phyloP scores from a whole-genome alignment of 2,888 invertebrate genomes.

The Megastigmus dorsalis region DNA sequence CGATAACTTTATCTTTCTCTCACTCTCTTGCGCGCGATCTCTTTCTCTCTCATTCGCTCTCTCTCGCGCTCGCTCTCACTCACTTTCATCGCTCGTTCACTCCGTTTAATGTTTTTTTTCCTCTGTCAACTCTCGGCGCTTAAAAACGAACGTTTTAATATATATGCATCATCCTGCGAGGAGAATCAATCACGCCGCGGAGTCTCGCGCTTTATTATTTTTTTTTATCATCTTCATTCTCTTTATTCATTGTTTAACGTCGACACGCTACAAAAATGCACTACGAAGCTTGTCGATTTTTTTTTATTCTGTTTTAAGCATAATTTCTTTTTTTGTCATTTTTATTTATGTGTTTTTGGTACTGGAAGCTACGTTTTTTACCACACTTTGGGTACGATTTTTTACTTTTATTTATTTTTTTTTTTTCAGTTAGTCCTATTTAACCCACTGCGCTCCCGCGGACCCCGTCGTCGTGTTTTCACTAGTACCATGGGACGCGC shows the following conservation, averaged over 20 bases:
- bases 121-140: not conserved
- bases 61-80: not conserved
- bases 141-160: conserved; percentile 28
- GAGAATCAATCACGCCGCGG: not conserved
- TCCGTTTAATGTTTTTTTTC: not conserved
- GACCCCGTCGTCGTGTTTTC: too few relatives aligned
- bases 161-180: not conserved
- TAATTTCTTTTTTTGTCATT: conserved; percentile 45
- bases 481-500: conserved; percentile 15
- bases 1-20: conserved; percentile 12
- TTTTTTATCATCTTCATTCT: not conserved
- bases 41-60: not conserved
- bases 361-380: conserved; percentile 52
- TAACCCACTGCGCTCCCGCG: not conserved
- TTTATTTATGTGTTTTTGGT: conserved; percentile 46
- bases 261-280: conserved; percentile 52
- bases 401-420: conserved; percentile 22
- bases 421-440: conserved; percentile 1
- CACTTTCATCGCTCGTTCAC: not conserved
- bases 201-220: conserved; percentile 9
- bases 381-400: conserved; percentile 36
- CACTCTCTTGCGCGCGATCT: conserved; percentile 4
- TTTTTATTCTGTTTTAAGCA: conserved; percentile 43
- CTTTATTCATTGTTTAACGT: conserved; percentile 29
- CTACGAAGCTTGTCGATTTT: conserved; percentile 50